Base-by-base conservation (phyloP, 2,113 vertebrate genomes). In the Lasiurus cinereus region DNA sequence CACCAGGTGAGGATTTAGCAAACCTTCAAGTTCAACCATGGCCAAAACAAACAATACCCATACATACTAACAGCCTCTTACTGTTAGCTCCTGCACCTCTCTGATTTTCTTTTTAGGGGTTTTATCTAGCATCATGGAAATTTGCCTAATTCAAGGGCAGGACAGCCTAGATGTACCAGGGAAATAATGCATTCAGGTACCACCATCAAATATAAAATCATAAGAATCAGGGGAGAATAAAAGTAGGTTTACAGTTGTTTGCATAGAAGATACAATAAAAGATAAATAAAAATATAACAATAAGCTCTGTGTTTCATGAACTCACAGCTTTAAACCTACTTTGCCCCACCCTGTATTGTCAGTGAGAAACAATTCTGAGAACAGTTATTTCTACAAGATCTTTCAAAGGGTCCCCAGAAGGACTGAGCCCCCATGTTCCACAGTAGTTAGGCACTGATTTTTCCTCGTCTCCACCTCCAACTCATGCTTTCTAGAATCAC, bases 341-440 rank as follows among this genome's bases (percentile, higher is more conserved):
- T 18, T 74, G 43, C 7, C 73, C 24, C 24, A 48, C 43, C 43
- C 43, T 48, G 73, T 5, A 79, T 31, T 76, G 0, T 24, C 50
- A 24, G 6, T 62, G 22, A 82, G 11, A 16, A 9, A 31, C 9
- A 56, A 11, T 74, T 76, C 24, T 36, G 10, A 79, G 13, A 6
- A 80, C 15, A 31, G 1, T 27, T 39, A 39, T 39, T 39, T 64
- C 29, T 43, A 19, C 0, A 59, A 12, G 33, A 74, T 43, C 74
- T 16, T 4, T 69, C 12, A 48, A 11, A 74, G 36, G 0, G 7
- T 31, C 2, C 4, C 22, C 50, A 43, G 12, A 6, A 31, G 19
- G 2, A 54, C 1, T 27, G 10, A 83, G 0, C 3, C 21, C 2
- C 15, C 24, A 16, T 48, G 3, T 21, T 8, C 15, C 39, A 2